A percentile compares a stretch with the other conserved stretches of the same genome.
Evolutionary conservation across 1,140 invertebrate genomes (phyloP).

Genomic region (Sarcophaga peregrina): DNA sequence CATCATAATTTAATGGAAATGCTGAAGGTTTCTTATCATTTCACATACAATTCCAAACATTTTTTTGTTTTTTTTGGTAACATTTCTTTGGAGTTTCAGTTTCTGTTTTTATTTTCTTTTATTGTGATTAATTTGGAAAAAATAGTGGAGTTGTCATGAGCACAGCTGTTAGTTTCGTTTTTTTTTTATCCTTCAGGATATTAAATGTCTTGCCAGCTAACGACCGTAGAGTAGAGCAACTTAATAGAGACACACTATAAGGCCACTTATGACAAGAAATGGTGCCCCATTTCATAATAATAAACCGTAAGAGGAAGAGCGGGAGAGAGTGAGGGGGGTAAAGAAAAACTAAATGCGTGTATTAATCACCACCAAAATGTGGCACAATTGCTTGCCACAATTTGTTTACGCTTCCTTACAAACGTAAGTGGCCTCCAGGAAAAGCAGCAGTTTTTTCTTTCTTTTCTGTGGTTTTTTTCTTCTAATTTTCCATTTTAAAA

Average conservation of each 20-base stretch:
- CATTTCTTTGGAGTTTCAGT: neutral
- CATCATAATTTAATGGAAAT: no score
- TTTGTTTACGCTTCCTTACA: neutral
- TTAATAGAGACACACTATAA: neutral
- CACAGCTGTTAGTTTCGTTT: conserved; percentile 9
- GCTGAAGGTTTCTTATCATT: neutral
- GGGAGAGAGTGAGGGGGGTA: no score
- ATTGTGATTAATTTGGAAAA: neutral
- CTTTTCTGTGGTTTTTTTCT: neutral
- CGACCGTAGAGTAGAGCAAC: neutral
- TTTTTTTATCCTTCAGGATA: conserved; percentile 9
- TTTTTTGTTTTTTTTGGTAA: no score
- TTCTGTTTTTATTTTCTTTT: neutral
- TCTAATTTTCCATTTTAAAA: no score
- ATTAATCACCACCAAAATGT: no score
- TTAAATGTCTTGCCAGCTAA: neutral
- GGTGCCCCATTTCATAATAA: neutral
- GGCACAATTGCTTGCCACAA: no score
- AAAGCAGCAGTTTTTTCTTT: neutral
- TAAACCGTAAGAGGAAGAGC: no score
- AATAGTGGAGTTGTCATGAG: neutral
- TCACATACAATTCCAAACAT: neutral
- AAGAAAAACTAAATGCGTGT: no score
- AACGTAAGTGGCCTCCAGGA: neutral
- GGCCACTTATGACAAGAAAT: neutral